phyloP scores from a whole-genome alignment of 2,113 vertebrate species.

The Nycticryphes semicollaris region DNA sequence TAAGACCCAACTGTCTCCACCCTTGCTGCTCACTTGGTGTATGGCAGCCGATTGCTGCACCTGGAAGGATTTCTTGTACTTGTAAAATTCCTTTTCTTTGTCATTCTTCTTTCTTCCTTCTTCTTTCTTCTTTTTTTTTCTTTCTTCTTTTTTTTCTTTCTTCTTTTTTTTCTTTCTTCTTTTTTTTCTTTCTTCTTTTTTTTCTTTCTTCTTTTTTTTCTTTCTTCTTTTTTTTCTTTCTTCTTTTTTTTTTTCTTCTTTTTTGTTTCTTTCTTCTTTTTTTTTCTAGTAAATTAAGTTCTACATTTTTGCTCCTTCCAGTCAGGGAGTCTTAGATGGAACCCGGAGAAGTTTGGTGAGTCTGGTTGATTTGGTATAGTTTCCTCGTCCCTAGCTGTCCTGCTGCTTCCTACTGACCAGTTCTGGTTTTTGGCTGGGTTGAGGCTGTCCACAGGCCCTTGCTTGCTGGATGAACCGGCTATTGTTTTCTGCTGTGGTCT shows the following conservation, averaged over 20 bases:
- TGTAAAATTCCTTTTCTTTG: background rate
- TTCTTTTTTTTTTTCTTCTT: background rate
- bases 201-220: background rate
- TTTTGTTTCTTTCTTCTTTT: background rate
- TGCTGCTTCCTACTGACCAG: background rate
- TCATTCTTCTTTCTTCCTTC: background rate
- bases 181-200: background rate
- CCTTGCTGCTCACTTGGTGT: background rate
- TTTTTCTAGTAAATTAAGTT: background rate
- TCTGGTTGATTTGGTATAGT: background rate
- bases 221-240: no score
- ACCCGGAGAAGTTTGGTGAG: background rate
- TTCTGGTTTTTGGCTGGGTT: background rate
- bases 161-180: background rate
- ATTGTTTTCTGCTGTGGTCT: background rate
- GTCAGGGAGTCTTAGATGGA: background rate
- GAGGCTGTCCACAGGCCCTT: background rate
- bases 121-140: no score
- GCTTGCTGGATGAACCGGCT: background rate
- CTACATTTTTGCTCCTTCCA: background rate
- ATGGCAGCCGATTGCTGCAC: background rate
- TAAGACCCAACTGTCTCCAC: background rate
- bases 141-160: background rate
- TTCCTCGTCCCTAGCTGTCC: background rate
- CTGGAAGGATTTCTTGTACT: background rate